Evolutionary conservation across 2,888 invertebrate genomes (phyloP).

Genomic region (Melanophora roralis): DNA sequence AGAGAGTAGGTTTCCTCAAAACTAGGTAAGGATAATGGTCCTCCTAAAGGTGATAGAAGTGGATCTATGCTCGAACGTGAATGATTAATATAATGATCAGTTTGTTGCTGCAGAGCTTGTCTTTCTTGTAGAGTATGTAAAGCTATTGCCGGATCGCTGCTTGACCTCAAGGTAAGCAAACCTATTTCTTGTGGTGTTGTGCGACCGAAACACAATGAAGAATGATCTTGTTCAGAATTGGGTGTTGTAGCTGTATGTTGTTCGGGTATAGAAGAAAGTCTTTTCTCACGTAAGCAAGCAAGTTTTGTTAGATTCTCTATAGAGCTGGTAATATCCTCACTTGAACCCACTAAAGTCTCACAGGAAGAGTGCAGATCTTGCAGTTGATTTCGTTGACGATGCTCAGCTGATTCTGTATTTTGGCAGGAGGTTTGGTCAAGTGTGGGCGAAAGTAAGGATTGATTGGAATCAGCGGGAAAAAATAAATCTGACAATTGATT

Average conservation of each 20-base stretch:
- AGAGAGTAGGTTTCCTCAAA: constrained; percentile 93
- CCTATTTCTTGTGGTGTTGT: constrained; percentile 71
- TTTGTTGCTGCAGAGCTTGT: constrained; percentile 67
- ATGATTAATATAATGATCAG: constrained; percentile 55
- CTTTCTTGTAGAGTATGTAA: constrained; percentile 70
- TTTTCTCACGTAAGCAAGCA: constrained; percentile 73
- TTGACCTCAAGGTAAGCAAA: constrained; percentile 74
- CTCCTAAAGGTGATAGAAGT: constrained; percentile 70
- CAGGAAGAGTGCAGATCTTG: constrained; percentile 67
- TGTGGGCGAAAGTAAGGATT: constrained; percentile 72
- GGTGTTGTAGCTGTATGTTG: constrained; percentile 68
- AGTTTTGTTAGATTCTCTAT: constrained; percentile 74
- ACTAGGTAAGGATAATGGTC: constrained; percentile 82
- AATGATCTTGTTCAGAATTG: constrained; percentile 69
- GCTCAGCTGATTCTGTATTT: constrained; percentile 32
- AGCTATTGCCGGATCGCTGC: constrained; percentile 76
- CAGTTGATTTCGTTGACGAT: constrained; percentile 62
- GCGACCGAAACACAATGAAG: constrained; percentile 71
- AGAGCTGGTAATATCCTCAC: constrained; percentile 71
- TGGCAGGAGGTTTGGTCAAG: constrained; percentile 61
- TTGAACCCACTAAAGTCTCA: constrained; percentile 69
- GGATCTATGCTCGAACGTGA: constrained; percentile 52
- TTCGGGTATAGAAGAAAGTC: constrained; percentile 74
- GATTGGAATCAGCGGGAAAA: constrained; percentile 76
- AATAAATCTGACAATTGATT: constrained; percentile 74